phyloP scores from a whole-genome alignment of 2,888 invertebrate genomes.

The Apamea monoglypha region DNA sequence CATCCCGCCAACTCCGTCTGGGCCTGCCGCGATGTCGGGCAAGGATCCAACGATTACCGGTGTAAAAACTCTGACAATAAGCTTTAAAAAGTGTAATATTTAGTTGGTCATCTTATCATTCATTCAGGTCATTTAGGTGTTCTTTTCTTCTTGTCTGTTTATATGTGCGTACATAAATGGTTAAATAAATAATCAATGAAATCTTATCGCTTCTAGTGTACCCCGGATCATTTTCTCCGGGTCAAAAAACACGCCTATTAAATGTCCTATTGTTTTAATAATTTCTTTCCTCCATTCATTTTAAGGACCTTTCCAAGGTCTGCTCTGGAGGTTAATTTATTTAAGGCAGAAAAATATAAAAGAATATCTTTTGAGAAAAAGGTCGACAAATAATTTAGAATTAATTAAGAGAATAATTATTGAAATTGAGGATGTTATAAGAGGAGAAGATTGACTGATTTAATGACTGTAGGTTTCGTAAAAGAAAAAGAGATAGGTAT shows the following conservation, averaged over 20 bases:
- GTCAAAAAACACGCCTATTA: conserved; percentile 17
- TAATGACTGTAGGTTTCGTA: neutral
- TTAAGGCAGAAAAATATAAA: conserved; percentile 26
- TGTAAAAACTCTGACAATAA: no score
- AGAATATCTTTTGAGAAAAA: conserved; percentile 19
- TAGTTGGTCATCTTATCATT: no score
- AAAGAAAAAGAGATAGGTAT: neutral
- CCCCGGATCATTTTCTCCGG: neutral
- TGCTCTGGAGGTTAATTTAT: conserved; percentile 26
- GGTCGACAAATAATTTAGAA: conserved; percentile 39
- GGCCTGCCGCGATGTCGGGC: no score
- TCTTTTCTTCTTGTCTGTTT: no score
- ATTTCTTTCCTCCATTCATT: conserved; percentile 29
- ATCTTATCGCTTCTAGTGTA: neutral
- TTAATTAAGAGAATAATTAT: conserved; percentile 45
- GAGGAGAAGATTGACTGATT: neutral
- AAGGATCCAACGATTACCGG: no score
- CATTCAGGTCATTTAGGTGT: no score
- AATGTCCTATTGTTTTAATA: conserved; percentile 39
- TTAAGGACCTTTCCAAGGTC: conserved; percentile 12
- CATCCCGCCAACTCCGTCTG: no score
- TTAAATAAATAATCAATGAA: neutral
- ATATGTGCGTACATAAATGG: no score
- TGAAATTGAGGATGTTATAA: conserved; percentile 1
- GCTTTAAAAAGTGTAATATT: no score